Percentiles rank a stretch among this genome's conserved stretches.
These are phyloP conservation scores for Pseudochirops cupreus DNA, from an alignment of 2,797 vertebrate genomes.

Conservation along the genomic window DNA sequence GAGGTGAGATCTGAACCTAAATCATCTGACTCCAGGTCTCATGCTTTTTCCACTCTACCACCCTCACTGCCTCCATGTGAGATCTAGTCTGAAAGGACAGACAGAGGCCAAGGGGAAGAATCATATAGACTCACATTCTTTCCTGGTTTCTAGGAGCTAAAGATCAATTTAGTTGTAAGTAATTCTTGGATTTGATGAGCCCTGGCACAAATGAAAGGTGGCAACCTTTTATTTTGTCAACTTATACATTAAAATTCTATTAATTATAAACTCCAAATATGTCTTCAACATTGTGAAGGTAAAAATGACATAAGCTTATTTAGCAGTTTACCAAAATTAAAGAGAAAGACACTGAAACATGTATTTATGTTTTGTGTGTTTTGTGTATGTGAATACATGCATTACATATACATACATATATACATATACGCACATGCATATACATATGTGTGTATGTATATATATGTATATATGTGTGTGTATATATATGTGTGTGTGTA, in stretches of 20 bases:
- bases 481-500: no score
- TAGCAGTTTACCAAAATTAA: background rate
- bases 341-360: background rate
- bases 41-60: background rate
- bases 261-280: constrained; percentile 15
- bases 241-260: constrained; percentile 9
- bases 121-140: background rate
- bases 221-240: background rate
- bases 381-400: background rate
- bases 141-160: background rate
- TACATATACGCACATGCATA: no score
- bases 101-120: background rate
- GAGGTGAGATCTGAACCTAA: background rate
- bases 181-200: background rate
- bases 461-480: no score
- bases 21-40: background rate
- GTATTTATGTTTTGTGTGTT: accelerated
- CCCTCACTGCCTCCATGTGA: background rate
- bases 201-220: background rate
- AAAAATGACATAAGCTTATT: background rate
- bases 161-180: background rate
- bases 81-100: background rate
- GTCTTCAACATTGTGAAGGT: background rate
- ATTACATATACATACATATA: background rate
- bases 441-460: no score